Evolutionary conservation across 1,140 invertebrate genomes (phyloP), one percentile per base, ranked within the genome.

Genomic region (Hormaphis cornu): DNA sequence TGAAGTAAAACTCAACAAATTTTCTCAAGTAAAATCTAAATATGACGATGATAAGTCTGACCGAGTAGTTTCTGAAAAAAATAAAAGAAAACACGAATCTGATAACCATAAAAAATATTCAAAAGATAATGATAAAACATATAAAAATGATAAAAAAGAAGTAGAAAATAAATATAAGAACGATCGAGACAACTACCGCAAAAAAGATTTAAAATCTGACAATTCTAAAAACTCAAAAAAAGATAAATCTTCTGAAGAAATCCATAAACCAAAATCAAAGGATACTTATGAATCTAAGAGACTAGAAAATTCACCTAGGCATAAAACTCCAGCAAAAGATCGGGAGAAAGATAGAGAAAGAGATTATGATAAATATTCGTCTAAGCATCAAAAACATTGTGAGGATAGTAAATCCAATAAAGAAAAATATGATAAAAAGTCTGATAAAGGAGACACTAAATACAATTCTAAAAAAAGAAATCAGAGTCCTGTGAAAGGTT

Each of bases 1-100:
- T 8, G 44, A 70, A 58, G 12, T 9, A 22, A 66, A 66, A 48
- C 0, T 10, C 14, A 35, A 50, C 14, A 66, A 66, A 33, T 72
- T 63, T 30, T 71, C 72, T 30, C 70, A 70, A 61, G 58, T 63
- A 4, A 72, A 71, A 71, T 30, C 54, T 3, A 71, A 61, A 16
- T n/a, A 24, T 30, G 42, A 50, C 35, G 26, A 48, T 50, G 61
- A 66, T 48, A 46, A 66, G 50, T n/a, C 28, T 44, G 20, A 46
- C 20, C 46, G 48, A 33, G 9, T 59, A 42, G 26, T 4, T 40
- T 10, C 42, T 16, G 59, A 66, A 48, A 46, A 7, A 26, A 48
- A 24, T 50, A 50, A 48, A 28, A 48, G 63, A 61, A 72, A 70
- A 70, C 20, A 18, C 10, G 44, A 69, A 44, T 37, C 26, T 56